phyloP scores from a whole-genome alignment of 2,113 vertebrate genomes.

The Leuciscus idus region DNA sequence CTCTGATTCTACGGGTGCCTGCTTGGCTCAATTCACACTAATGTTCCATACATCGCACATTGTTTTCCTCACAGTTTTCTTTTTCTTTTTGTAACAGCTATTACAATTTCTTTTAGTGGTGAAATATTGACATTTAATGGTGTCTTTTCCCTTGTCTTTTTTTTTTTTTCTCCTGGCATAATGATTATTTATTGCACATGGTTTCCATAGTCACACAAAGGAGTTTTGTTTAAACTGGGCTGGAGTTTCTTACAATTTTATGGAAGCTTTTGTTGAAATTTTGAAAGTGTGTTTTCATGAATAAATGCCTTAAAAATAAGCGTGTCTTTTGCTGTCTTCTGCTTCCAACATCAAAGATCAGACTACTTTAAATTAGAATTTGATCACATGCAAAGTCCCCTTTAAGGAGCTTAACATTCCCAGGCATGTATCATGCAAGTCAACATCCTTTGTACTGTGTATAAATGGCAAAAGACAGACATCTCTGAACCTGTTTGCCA shows the following conservation, averaged over 20 bases:
- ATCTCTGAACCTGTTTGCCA: neutral
- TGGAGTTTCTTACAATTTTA: constrained; percentile 76
- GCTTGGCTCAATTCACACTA: constrained; percentile 74
- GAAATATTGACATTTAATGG: constrained; percentile 64
- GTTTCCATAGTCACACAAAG: constrained; percentile 72
- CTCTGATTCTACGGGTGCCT: constrained; percentile 62
- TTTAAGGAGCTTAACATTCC: neutral
- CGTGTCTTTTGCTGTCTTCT: neutral
- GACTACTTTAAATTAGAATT: neutral
- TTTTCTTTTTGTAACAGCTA: constrained; percentile 3
- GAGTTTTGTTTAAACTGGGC: constrained; percentile 66
- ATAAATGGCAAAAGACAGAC: neutral
- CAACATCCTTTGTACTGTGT: neutral
- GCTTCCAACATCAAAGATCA: neutral
- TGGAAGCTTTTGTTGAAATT: constrained; percentile 77
- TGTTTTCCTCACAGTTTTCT: constrained; percentile 19
- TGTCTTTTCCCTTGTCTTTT: constrained; percentile 63
- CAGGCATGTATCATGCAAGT: neutral
- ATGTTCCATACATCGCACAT: constrained; percentile 56
- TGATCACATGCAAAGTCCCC: neutral
- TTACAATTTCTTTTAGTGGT: constrained; percentile 52
- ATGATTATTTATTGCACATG: constrained; percentile 80
- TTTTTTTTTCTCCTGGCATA: constrained; percentile 63
- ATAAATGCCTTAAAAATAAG: constrained; percentile 81
- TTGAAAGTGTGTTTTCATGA: constrained; percentile 81